phyloP scores from a whole-genome alignment of 2,113 vertebrate genomes.

The Andinoacara biseriatus region DNA sequence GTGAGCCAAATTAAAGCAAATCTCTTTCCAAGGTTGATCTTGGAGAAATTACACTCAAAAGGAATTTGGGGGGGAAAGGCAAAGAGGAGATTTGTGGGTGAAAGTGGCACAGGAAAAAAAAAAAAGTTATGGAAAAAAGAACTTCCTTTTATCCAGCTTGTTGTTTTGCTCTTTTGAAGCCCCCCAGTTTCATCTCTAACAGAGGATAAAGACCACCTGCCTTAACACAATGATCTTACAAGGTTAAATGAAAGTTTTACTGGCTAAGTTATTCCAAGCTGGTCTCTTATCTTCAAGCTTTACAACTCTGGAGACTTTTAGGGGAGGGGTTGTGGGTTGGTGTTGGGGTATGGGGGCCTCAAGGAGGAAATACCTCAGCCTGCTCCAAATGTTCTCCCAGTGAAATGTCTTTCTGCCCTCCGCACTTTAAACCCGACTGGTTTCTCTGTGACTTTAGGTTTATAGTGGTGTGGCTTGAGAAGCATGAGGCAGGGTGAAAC shows the following conservation, averaged over 20 bases:
- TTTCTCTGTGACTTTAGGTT: constrained; percentile 3
- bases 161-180: background rate
- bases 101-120: background rate
- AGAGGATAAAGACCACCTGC: accelerated
- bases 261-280: background rate
- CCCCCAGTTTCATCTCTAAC: background rate
- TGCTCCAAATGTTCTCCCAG: constrained; percentile 34
- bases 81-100: background rate
- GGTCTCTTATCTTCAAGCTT: constrained; percentile 1
- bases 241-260: background rate
- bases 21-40: background rate
- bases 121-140: background rate
- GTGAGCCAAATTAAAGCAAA: background rate
- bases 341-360: constrained; percentile 30
- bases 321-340: constrained; percentile 28
- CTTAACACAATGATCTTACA: background rate
- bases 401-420: background rate
- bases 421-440: background rate
- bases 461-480: background rate
- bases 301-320: background rate
- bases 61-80: background rate
- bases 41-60: constrained; percentile 17
- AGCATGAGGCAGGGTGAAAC: background rate
- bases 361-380: constrained; percentile 59
- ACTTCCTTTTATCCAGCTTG: background rate